Percentiles rank a stretch among this genome's conserved stretches.
Conservation (phyloP, 1,140 invertebrate species). For the Acromyrmex charruanus region DNA sequence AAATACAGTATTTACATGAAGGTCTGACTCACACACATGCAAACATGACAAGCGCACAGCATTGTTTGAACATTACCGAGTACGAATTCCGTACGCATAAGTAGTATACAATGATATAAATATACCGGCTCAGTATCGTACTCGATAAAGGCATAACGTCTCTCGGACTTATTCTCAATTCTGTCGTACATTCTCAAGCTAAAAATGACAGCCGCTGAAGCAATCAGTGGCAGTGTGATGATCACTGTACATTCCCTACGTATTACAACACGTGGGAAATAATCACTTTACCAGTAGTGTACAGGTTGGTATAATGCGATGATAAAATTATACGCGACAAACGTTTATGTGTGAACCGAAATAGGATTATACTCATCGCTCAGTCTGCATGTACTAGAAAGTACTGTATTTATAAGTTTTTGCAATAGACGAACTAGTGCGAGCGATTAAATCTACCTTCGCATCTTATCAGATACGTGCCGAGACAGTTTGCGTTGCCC, state of each 20-base stretch:
- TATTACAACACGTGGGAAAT: constrained; percentile 15
- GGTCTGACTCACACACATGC: constrained; percentile 79
- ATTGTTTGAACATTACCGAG: constrained; percentile 57
- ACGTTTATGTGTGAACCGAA: constrained; percentile 27
- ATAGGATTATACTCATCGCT: constrained; percentile 35
- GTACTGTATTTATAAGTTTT: constrained; percentile 19
- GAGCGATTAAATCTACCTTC: constrained; percentile 25
- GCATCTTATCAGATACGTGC: neutral
- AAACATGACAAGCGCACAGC: constrained; percentile 76
- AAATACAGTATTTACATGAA: constrained; percentile 85
- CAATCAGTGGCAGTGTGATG: constrained; percentile 50
- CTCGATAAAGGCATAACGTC: constrained; percentile 53
- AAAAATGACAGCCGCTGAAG: constrained; percentile 65
- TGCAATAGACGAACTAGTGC: constrained; percentile 33
- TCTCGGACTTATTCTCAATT: constrained; percentile 17
- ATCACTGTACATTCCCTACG: constrained; percentile 47
- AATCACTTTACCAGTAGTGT: constrained; percentile 53
- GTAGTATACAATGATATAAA: constrained; percentile 41
- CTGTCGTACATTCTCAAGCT: constrained; percentile 57
- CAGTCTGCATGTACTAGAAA: constrained; percentile 48
- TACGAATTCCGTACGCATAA: constrained; percentile 29
- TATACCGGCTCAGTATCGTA: constrained; percentile 47
- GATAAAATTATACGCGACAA: constrained; percentile 24
- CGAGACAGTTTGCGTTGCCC: neutral
- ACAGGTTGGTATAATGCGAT: constrained; percentile 24